phyloP scores from a whole-genome alignment of 2,113 vertebrate species.

The Suncus etruscus region DNA sequence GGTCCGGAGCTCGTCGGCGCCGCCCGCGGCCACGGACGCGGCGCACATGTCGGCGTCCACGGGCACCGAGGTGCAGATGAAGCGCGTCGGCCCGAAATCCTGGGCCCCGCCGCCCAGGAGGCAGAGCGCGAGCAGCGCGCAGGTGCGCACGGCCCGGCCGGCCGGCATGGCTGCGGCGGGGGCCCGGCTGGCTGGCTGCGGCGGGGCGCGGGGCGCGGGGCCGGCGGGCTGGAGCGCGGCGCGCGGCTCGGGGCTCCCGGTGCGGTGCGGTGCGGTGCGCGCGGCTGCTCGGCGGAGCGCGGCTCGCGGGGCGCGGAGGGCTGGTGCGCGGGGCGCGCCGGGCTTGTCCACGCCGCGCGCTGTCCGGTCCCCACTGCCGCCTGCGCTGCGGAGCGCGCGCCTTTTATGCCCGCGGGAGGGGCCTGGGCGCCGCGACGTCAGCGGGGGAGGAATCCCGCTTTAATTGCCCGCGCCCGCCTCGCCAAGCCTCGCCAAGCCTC shows the following conservation, averaged over 20 bases:
- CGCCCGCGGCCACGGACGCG: slow-evolving; percentile 93
- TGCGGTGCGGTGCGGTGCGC: neutral
- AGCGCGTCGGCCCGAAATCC: slow-evolving; percentile 95
- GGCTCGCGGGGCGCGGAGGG: neutral
- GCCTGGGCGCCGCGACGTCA: slow-evolving; percentile 84
- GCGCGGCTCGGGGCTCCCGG: slow-evolving; percentile 58
- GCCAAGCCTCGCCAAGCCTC: too few relatives aligned
- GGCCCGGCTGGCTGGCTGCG: neutral
- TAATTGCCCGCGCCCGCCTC: slow-evolving; percentile 82
- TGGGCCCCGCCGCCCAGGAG: slow-evolving; percentile 86
- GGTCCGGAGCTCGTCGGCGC: slow-evolving; percentile 93
- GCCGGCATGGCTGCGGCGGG: slow-evolving; percentile 83
- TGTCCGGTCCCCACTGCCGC: slow-evolving; percentile 81
- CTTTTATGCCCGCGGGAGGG: slow-evolving; percentile 86
- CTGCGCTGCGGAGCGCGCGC: slow-evolving; percentile 84
- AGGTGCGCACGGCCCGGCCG: slow-evolving; percentile 81
- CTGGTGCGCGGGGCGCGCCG: neutral
- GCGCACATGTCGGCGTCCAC: slow-evolving; percentile 97
- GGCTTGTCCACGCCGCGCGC: slow-evolving; percentile 55
- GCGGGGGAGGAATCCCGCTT: slow-evolving; percentile 87
- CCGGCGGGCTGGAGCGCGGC: slow-evolving; percentile 54
- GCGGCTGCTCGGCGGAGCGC: neutral
- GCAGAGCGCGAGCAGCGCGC: slow-evolving; percentile 87
- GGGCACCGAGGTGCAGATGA: slow-evolving; percentile 98
- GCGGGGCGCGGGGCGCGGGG: neutral